These are phyloP conservation scores for Drosophila ananassae DNA, from an alignment of 1,140 invertebrate genomes.

Conservation along the genomic window DNA sequence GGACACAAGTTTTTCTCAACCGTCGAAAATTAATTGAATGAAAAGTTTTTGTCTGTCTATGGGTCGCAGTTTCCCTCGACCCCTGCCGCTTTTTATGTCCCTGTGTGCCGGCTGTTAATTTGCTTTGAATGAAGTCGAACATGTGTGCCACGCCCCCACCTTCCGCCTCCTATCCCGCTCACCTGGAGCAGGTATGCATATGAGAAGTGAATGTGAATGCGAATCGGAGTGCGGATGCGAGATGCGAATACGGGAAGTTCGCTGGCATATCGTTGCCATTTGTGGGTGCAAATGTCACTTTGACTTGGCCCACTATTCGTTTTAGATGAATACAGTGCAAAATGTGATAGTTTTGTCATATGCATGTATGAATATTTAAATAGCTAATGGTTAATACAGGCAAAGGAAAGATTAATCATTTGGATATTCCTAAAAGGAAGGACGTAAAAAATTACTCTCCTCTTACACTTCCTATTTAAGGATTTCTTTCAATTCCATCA, in stretches of 20 bases:
- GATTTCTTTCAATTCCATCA: background rate
- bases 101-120: conserved; percentile 68
- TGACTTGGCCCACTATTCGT: conserved; percentile 64
- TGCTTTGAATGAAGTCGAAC: conserved; percentile 79
- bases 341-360: background rate
- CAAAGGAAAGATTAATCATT: background rate
- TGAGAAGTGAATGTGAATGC: conserved; percentile 24
- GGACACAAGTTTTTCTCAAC: conserved; percentile 41
- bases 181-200: conserved; percentile 16
- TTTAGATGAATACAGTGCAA: conserved; percentile 21
- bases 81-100: background rate
- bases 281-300: conserved; percentile 79
- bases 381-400: background rate
- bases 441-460: too few species aligned
- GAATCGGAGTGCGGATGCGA: conserved; percentile 14
- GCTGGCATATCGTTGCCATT: conserved; percentile 61
- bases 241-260: conserved; percentile 39
- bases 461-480: background rate
- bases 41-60: conserved; percentile 66
- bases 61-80: background rate
- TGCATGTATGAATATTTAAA: background rate
- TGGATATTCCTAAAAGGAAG: background rate
- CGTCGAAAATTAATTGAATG: conserved; percentile 77
- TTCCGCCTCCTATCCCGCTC: background rate
- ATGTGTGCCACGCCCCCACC: conserved; percentile 47